Percentiles rank a stretch among this genome's conserved stretches.
phyloP scores from a whole-genome alignment of 2,797 vertebrate genomes.

The Poecilia gillii region DNA sequence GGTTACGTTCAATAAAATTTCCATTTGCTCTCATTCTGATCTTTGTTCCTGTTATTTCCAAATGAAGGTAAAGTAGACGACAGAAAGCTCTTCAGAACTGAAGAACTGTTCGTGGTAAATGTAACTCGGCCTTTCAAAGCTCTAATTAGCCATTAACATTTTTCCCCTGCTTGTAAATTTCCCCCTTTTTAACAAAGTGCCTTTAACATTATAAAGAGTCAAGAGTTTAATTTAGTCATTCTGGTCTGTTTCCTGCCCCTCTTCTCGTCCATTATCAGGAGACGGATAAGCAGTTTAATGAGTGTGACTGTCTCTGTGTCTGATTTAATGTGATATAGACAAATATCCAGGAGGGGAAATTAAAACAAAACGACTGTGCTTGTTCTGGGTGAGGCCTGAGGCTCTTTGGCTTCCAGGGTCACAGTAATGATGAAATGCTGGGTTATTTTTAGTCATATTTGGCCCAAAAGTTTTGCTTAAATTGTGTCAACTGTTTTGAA shows the following conservation, averaged over 20 bases:
- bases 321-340: conserved; percentile 6
- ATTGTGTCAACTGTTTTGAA: background rate
- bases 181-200: conserved; percentile 16
- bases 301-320: conserved; percentile 5
- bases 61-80: background rate
- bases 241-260: background rate
- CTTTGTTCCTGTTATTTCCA: background rate
- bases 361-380: background rate
- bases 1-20: background rate
- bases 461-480: background rate
- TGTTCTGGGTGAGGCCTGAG: background rate
- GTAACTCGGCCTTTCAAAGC: conserved; percentile 15
- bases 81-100: rapidly evolving
- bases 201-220: background rate
- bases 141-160: conserved; percentile 12
- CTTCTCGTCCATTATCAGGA: conserved; percentile 39
- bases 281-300: conserved; percentile 19
- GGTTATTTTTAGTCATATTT: background rate
- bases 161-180: background rate
- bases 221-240: background rate
- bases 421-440: background rate
- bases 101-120: background rate
- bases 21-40: background rate
- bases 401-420: conserved; percentile 19
- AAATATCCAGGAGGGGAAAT: conserved; percentile 1